A percentile compares a stretch with the other conserved stretches of the same genome.
These are phyloP conservation scores for Antheraea mylitta DNA, from an alignment of 1,140 invertebrate species.

Conservation along the genomic window DNA sequence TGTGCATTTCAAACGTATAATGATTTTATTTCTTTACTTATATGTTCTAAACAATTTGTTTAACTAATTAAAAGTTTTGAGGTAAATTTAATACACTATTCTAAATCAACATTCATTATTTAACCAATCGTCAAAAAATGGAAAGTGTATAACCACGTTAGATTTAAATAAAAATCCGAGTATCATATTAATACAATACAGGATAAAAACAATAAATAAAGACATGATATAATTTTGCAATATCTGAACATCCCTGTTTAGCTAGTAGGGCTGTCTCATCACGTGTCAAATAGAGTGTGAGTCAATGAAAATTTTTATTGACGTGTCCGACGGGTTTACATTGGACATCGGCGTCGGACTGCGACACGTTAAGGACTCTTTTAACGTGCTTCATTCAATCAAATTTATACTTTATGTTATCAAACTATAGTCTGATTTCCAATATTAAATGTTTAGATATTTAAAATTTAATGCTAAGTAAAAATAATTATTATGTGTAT, in stretches of 20 bases:
- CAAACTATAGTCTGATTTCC: conserved; percentile 10
- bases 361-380: conserved; percentile 21
- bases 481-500: background rate
- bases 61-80: too few species aligned
- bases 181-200: background rate
- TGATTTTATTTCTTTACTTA: too few species aligned
- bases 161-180: too few species aligned
- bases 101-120: too few species aligned
- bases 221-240: background rate
- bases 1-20: too few species aligned
- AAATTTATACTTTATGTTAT: conserved; percentile 27
- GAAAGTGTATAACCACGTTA: too few species aligned
- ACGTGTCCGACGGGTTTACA: conserved; percentile 53
- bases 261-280: conserved; percentile 46
- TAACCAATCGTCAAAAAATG: too few species aligned
- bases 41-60: too few species aligned
- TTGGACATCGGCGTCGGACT: conserved; percentile 22
- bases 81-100: too few species aligned
- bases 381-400: conserved; percentile 19
- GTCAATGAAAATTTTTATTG: conserved; percentile 76
- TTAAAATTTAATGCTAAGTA: background rate
- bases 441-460: background rate
- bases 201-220: background rate
- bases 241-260: conserved; percentile 42
- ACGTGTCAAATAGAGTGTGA: conserved; percentile 70